Evolutionary conservation across 2,113 vertebrate species (phyloP).

Genomic region (Australoheros scitulus): DNA sequence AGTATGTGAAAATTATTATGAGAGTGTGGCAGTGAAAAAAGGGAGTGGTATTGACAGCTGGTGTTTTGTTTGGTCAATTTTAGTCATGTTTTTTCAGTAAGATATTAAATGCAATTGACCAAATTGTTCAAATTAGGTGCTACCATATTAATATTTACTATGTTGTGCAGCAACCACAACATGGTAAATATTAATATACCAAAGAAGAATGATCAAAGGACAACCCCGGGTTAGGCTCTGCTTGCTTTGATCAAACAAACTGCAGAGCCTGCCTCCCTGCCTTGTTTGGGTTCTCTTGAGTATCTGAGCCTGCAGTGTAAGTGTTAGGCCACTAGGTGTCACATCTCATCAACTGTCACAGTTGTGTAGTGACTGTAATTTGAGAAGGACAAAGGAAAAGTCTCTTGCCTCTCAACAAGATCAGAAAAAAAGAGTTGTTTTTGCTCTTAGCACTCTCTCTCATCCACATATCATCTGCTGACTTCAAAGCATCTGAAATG

Average conservation of each 20-base stretch:
- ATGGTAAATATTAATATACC: not conserved
- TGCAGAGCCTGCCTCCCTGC: not conserved
- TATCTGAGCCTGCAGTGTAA: slow-evolving; percentile 9
- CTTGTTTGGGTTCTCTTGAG: not conserved
- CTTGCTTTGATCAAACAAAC: not conserved
- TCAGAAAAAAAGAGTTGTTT: not conserved
- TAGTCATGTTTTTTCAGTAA: not conserved
- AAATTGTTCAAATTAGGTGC: not conserved
- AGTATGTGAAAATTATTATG: slow-evolving; percentile 8
- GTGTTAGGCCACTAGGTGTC: slow-evolving; percentile 62
- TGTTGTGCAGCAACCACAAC: not conserved
- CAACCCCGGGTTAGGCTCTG: not conserved
- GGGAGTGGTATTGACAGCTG: not conserved
- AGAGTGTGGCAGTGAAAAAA: not conserved
- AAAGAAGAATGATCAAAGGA: not conserved
- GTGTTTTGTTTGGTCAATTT: not conserved
- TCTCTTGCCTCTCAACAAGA: not conserved
- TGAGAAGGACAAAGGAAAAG: slow-evolving; percentile 7
- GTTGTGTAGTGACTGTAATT: slow-evolving; percentile 18
- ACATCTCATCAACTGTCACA: slow-evolving; percentile 30
- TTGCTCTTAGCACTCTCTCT: not conserved
- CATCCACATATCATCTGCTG: slow-evolving; percentile 21
- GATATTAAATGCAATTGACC: not conserved
- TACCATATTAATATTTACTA: not conserved
- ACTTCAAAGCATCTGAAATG: slow-evolving; percentile 41